phyloP scores from a whole-genome alignment of 1,140 invertebrate genomes.

The Nephila pilipes region DNA sequence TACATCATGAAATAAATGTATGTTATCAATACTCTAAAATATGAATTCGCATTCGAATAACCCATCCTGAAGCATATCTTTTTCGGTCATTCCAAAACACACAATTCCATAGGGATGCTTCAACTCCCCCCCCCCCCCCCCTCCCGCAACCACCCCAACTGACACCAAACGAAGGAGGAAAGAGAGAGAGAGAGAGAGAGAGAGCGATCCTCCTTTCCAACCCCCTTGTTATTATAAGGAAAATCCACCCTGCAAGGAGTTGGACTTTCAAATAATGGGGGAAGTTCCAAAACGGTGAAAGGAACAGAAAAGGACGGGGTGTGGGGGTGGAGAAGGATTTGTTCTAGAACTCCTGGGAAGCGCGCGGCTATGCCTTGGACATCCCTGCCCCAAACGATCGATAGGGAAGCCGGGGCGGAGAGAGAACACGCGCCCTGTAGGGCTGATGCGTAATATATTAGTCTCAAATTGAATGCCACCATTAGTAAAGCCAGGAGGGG shows the following conservation, averaged over 20 bases:
- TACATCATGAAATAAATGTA: too few relatives aligned
- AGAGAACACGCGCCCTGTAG: background rate
- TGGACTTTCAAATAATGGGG: conserved; percentile 23
- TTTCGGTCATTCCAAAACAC: background rate
- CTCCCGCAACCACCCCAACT: too few relatives aligned
- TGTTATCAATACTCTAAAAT: too few relatives aligned
- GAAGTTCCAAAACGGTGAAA: background rate
- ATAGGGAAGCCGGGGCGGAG: background rate
- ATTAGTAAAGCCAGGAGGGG: conserved; percentile 35
- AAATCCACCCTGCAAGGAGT: background rate
- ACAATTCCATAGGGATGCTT: background rate
- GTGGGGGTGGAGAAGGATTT: background rate
- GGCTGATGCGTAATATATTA: conserved; percentile 55
- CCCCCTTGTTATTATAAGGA: conserved; percentile 42
- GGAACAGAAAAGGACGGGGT: background rate
- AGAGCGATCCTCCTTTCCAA: background rate
- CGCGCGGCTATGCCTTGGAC: background rate
- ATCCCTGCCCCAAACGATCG: conserved; percentile 23
- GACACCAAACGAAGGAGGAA: background rate
- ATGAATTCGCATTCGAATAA: too few relatives aligned
- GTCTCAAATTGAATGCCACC: conserved; percentile 68
- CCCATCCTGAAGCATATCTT: background rate
- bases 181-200: background rate
- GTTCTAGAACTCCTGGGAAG: conserved; percentile 26
- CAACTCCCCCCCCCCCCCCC: background rate